These are phyloP conservation scores for Eudyptes chrysolophus DNA, from an alignment of 2,113 vertebrate species.

Conservation along the genomic window DNA sequence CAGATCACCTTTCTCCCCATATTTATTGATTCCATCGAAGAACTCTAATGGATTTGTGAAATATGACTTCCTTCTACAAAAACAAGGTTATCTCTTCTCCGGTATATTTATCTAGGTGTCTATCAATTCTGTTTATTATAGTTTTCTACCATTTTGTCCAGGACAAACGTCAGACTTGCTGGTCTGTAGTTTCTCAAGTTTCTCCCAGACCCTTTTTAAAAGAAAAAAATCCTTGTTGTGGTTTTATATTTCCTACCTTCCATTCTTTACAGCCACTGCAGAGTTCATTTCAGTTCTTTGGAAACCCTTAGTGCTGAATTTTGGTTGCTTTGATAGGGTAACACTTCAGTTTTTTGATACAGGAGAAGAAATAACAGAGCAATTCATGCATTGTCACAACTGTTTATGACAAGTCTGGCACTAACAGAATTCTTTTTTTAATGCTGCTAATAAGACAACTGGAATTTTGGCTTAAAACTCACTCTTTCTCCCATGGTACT, in stretches of 20 bases:
- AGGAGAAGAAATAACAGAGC: background rate
- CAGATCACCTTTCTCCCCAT: conserved; percentile 1
- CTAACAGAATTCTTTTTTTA: background rate
- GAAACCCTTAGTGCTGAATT: background rate
- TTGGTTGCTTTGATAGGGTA: background rate
- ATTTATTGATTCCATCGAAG: conserved; percentile 35
- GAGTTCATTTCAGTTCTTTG: background rate
- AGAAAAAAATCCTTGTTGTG: background rate
- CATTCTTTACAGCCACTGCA: background rate
- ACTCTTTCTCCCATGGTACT: background rate
- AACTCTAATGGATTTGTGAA: conserved; percentile 39
- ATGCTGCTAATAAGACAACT: background rate
- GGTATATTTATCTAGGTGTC: background rate
- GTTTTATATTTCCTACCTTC: background rate
- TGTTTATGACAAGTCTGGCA: background rate
- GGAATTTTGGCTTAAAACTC: background rate
- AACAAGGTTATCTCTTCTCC: background rate
- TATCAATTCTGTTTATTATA: background rate
- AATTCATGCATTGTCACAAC: background rate
- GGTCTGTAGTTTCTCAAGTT: background rate
- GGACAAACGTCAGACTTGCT: background rate
- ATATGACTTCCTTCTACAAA: conserved; percentile 1
- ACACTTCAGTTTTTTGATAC: background rate
- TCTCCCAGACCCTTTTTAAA: background rate
- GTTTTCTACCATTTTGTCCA: background rate